Base-by-base conservation (phyloP, 2,888 invertebrate genomes). In the Amblyteles armatorius region DNA sequence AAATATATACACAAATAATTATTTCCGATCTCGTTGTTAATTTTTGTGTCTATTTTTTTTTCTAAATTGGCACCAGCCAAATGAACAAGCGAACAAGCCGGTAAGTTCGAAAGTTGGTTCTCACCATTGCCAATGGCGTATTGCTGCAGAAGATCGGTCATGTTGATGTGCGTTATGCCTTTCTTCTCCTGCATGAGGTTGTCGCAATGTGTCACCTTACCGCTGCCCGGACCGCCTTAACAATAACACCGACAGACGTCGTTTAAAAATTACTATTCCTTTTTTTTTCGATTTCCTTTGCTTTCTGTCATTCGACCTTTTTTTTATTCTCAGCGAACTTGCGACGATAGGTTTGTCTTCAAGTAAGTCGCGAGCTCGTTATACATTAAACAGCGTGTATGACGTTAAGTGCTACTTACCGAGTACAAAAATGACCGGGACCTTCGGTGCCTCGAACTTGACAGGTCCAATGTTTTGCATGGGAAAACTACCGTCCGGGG, bases 171-270 rank as follows among this genome's bases (percentile, higher is more conserved):
- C 69, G 97, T 96, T 76, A 98, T 95, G 63, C 97, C 97, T 82
- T 96, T 96, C 89, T 97, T 96, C 94, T 98, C 98, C 94, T 97
- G 97, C 96, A 97, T 97, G 91, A 98, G 95, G 91, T 97, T 97
- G 94, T 98, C 98, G 95, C 99, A 99, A 94, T 99, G 99, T 91
- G 99, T 99, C 95, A 99, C 99, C 96, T 99, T 99, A 67, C 99
- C 99, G 94, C 98, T 98, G 90, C 99, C 99, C 88, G 99, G 99
- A 87, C 99, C 99, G 91, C 99, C 98, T 97, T 92, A 19, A 91
- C 90, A 71, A 57, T 33, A 60, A 26, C 36, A 60, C n/a, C 57
- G 26, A 63, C 33, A 69, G 22, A 68, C 26, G 50, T 73, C 50
- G 7, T 7, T 40, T 57, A 65, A 48, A 22, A 36, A 52, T 73